Base-by-base conservation (phyloP, 92 coral and sea anemone species). In the Siderastrea siderea region DNA sequence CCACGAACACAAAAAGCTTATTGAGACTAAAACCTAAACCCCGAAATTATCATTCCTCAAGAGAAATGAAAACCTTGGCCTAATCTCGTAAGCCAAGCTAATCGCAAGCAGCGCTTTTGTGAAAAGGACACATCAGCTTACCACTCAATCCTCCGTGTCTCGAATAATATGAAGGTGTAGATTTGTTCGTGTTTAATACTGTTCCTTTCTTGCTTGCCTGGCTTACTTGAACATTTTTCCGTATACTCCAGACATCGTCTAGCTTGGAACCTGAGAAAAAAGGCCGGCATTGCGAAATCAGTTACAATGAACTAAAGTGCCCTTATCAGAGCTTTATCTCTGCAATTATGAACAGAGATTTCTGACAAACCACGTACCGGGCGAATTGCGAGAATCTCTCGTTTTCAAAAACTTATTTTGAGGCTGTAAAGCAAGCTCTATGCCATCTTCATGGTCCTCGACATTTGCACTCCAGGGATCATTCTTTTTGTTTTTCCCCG, bases 181-280 rank as follows among this genome's bases (percentile, higher is more conserved):
- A 57, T 15, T 81, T 88, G 78, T 60, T 95, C 16, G 91, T 88
- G 76, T 88, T 93, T 51, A 94, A 72, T 15, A 90, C 92, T 53
- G 96, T 87, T 63, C 98, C 98, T 74, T 95, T 95, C 83, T 93
- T 95, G 58, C 85, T 85, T 59, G 92, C 83, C 72, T 87, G 83
- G 58, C 87, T 88, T 64, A 95, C 98, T 74, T 93, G 98, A 44
- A 95, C 98, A 78, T 95, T 95, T 80, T 91, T 85, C 60, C 98
- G 93, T 77, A 95, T 95, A 47, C 96, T 93, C 98, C 98, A 95
- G 7, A 95, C 98, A 66, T 91, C 88, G 74, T 95, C 94, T 46
- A 95, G 73, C 50, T 93, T 95, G 73, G 92, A 89, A 16, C 91
- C 98, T 95, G 75, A 47, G 59, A 54, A 55, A 68, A 51, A 51